Base-by-base conservation (phyloP, 2,888 invertebrate genomes). In the Drosophila picticornis region DNA sequence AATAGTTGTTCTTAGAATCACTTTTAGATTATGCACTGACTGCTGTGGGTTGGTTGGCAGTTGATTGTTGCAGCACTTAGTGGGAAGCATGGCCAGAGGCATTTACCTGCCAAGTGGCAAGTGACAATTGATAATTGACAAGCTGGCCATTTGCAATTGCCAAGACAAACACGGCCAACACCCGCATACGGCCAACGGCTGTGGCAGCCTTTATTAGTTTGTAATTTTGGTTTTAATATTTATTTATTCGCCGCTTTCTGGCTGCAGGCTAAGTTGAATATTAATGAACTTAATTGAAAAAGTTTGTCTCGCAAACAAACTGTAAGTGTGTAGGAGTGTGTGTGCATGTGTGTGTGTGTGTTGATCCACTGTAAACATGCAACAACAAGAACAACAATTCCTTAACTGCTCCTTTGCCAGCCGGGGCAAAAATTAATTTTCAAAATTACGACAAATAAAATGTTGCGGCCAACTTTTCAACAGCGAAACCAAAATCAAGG, bases 201-300 rank as follows among this genome's bases (percentile, higher is more conserved):
- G 58, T 59, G 64, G 53, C 61, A 67, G 76, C 67, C 75, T 87
- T 84, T 87, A 84, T 80, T 80, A 80, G 81, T 78, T 78, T 78
- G 75, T 81, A 80, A 80, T 84, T 88, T 71, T 78, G 75, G 79
- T 78, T 88, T 85, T 68, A 85, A 88, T 81, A 84, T 84, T 83
- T 88, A 88, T 84, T 81, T 83, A 81, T 81, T 75, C 81, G 78
- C 48, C 53, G 75, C 69, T 72, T 58, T 51, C 48, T 46, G 66
- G 57, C 87, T 78, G 74, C 75, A 69, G 85, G 74, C 72, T 59
- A 88, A 83, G 82, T 85, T 82, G 86, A 85, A 88, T 88, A 90
- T 88, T 88, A 88, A 90, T 88, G 84, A 90, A 77, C 78, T 75
- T 88, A 85, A 90, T 88, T 88, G 90, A 90, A 88, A 88, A 88